Base-by-base conservation (phyloP, 1,140 invertebrate genomes). In the Platyscapa corneri region DNA sequence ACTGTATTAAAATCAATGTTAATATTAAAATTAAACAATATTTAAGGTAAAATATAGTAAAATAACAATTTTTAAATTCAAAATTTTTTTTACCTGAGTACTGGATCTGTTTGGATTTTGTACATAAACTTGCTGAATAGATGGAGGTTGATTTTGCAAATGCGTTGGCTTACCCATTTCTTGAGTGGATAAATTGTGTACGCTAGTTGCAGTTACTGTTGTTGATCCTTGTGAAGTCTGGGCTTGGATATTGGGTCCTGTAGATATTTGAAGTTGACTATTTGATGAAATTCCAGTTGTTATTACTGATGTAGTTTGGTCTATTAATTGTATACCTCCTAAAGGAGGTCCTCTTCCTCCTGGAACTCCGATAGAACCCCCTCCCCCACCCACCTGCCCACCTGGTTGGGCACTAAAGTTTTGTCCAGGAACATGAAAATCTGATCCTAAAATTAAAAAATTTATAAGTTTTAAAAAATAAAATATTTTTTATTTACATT, bases 151-250 rank as follows among this genome's bases (percentile, higher is more conserved):
- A 0, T 89, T 83, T 72, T 90, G 91, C 5, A 93, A 75, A 85
- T 93, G 93, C 16, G 90, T 87, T 83, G 91, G 92, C 85, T 93
- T 93, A 82, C 91, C 91, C 93, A 93, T 93, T 85, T 93, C 93
- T 85, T 90, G 91, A 14, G 91, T 89, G 37, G 89, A 89, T 0
- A 90, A 88, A 14, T 90, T 91, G 70, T 93, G 92, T 12, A 90
- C 90, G 0, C 91, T 90, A 74, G 91, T 92, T 3, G 91, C 89
- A 5, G 91, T 91, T 18, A n/a, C n/a, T n/a, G 89, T 89, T n/a
- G 89, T 88, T 65, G 92, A 90, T 60, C 90, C 91, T 84, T 92
- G 92, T 14, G 88, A 76, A 49, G 90, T 89, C 87, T 92, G 92
- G 27, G 89, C 78, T 49, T 93, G 91, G 18, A 93, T 92, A 37